These are phyloP conservation scores for Clarias gariepinus DNA, from an alignment of 2,113 vertebrate genomes.

Conservation along the genomic window DNA sequence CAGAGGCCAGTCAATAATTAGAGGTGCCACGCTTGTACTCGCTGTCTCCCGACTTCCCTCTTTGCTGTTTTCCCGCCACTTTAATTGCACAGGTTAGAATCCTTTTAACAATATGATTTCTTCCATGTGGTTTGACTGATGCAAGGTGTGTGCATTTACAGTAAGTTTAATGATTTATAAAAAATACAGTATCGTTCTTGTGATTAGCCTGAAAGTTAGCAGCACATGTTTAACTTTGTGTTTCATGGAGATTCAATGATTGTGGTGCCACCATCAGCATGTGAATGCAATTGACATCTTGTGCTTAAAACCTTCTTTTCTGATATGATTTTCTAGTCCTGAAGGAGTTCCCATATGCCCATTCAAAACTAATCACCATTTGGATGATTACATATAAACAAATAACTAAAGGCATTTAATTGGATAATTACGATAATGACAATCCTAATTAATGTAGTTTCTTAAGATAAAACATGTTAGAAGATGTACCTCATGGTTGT, in stretches of 20 bases:
- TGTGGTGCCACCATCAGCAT: neutral
- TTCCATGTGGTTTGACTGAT: slow-evolving; percentile 24
- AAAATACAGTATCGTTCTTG: neutral
- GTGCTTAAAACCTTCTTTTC: neutral
- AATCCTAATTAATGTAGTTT: too few species aligned
- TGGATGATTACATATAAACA: too few species aligned
- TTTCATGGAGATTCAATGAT: neutral
- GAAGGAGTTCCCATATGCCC: too few species aligned
- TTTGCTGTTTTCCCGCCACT: slow-evolving; percentile 55
- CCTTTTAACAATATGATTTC: slow-evolving; percentile 28
- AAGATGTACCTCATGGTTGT: too few species aligned
- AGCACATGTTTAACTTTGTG: neutral
- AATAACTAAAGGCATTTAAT: too few species aligned
- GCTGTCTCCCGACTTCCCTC: slow-evolving; percentile 52
- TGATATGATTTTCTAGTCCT: too few species aligned
- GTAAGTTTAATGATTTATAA: neutral
- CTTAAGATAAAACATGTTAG: too few species aligned
- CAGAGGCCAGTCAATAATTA: slow-evolving; percentile 77
- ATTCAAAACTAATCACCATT: too few species aligned
- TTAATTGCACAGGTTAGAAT: slow-evolving; percentile 76
- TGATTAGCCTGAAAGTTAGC: neutral
- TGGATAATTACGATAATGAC: too few species aligned
- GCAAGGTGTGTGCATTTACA: slow-evolving; percentile 27
- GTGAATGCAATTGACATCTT: neutral
- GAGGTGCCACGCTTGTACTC: slow-evolving; percentile 58